These are phyloP conservation scores for Phalloptychus januarius DNA, from an alignment of 2,797 vertebrate species.

Conservation along the genomic window DNA sequence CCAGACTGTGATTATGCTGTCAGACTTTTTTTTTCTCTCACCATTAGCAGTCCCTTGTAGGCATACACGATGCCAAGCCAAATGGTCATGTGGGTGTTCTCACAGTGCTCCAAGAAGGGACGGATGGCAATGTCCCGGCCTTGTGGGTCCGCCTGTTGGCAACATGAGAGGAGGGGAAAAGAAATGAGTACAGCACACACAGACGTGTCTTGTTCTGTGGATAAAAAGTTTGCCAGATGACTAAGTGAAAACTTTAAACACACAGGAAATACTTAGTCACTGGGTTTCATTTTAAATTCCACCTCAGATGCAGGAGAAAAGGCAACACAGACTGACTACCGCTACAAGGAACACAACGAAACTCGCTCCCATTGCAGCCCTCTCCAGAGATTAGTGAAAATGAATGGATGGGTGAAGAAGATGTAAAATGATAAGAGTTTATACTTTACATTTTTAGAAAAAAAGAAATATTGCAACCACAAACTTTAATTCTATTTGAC, in stretches of 20 bases:
- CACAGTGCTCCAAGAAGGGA: slow-evolving; percentile 98
- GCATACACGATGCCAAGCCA: slow-evolving; percentile 99
- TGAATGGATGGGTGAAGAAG: not conserved
- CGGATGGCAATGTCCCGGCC: slow-evolving; percentile 97
- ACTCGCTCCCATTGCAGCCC: slow-evolving; percentile 35
- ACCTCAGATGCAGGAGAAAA: slow-evolving; percentile 28
- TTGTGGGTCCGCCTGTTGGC: slow-evolving; percentile 92
- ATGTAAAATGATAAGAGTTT: not conserved
- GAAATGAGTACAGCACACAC: slow-evolving; percentile 20
- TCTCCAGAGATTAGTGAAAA: slow-evolving; percentile 31
- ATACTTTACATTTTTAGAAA: not conserved
- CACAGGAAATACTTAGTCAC: slow-evolving; percentile 12
- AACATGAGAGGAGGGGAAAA: slow-evolving; percentile 41
- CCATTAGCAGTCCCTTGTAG: slow-evolving; percentile 99
- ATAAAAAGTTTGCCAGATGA: slow-evolving; percentile 2
- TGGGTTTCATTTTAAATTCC: not conserved
- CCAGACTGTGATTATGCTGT: slow-evolving; percentile 16
- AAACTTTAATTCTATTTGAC: not conserved
- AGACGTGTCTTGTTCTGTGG: slow-evolving; percentile 3
- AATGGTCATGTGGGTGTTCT: slow-evolving; percentile 99
- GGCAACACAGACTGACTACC: not conserved
- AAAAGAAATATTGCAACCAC: not conserved
- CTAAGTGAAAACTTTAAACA: slow-evolving; percentile 3
- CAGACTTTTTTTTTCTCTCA: slow-evolving; percentile 75
- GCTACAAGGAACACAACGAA: slow-evolving; percentile 34